phyloP scores from a whole-genome alignment of 2,797 vertebrate species.

The Lacerta agilis region DNA sequence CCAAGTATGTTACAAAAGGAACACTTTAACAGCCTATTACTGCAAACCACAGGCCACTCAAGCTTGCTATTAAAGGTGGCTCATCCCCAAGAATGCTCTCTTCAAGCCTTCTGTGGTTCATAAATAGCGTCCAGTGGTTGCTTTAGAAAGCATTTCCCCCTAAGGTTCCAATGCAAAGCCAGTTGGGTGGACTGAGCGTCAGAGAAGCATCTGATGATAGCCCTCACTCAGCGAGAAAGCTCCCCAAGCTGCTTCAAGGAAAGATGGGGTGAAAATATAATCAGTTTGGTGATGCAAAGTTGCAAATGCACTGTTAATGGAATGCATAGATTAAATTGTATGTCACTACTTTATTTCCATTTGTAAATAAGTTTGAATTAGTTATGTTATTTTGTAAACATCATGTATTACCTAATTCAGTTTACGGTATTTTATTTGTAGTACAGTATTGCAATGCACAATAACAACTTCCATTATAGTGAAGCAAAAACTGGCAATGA shows the following conservation, averaged over 20 bases:
- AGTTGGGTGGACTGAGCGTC: neutral
- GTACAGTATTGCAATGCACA: neutral
- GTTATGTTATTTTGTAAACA: neutral
- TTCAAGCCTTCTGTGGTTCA: neutral
- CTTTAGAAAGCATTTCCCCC: too few species aligned
- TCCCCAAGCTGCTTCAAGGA: neutral
- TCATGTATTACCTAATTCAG: neutral
- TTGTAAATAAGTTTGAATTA: neutral
- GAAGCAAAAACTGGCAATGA: neutral
- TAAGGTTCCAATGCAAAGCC: neutral
- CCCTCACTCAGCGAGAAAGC: too few species aligned
- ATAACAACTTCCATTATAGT: neutral
- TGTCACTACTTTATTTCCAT: fast-evolving
- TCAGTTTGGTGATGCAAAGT: neutral
- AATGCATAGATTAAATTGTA: fast-evolving
- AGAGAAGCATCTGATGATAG: neutral
- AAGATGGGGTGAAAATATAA: neutral
- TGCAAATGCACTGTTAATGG: neutral
- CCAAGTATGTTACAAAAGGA: neutral
- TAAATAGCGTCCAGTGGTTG: neutral
- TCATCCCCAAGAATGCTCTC: neutral
- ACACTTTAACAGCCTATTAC: neutral
- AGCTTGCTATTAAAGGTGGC: neutral
- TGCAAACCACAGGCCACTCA: neutral
- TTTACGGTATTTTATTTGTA: neutral